Percentiles rank a stretch among this genome's conserved stretches.
Conservation (phyloP, 2,113 vertebrate genomes). For the Sinocyclocheilus anophthalmus region DNA sequence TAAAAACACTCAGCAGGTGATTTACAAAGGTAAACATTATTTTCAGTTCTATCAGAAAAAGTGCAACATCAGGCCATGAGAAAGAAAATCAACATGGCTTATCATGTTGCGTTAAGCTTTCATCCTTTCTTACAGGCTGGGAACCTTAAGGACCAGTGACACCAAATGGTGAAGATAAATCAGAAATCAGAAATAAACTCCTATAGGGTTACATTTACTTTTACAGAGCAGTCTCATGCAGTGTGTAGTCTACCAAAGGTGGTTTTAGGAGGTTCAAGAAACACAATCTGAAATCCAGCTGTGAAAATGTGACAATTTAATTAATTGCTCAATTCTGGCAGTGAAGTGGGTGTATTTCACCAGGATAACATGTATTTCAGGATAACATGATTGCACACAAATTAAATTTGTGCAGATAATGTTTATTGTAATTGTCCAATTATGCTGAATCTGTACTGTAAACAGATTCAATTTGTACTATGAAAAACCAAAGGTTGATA, state of each 20-base stretch:
- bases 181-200: not conserved
- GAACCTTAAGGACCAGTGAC: not conserved
- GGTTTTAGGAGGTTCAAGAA: not conserved
- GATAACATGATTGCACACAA: not conserved
- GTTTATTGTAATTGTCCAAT: not conserved
- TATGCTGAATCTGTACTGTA: constrained; percentile 10
- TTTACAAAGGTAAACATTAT: constrained; percentile 7
- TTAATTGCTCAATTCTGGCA: not conserved
- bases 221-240: not conserved
- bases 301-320: not conserved
- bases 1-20: not conserved
- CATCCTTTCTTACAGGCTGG: not conserved
- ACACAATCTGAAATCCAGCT: not conserved
- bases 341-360: not conserved
- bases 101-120: not conserved
- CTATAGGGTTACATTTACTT: not conserved
- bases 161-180: constrained; percentile 4
- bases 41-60: not conserved
- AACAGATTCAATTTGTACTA: not conserved
- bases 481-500: not conserved
- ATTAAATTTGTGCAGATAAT: not conserved
- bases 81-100: constrained; percentile 7
- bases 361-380: not conserved
- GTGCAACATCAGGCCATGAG: not conserved
- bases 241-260: not conserved